Base-by-base conservation (phyloP, 1,140 invertebrate species). In the Megalonaias nervosa region DNA sequence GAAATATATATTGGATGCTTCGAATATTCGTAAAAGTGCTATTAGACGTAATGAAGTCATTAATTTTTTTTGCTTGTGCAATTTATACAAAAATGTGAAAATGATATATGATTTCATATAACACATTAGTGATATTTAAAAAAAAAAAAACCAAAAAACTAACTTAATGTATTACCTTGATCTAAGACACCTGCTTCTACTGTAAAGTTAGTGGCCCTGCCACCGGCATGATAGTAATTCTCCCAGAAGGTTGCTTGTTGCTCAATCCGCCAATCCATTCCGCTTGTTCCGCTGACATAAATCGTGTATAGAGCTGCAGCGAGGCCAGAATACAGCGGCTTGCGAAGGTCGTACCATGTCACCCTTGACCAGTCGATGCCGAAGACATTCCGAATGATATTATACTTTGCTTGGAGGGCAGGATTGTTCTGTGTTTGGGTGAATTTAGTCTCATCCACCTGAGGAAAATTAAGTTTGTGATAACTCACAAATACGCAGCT, bases 281-380 rank as follows among this genome's bases (percentile, higher is more conserved):
- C 67, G 16, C 71, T 56, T 56, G 75, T 38, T 15, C 70, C 60
- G 6, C 15, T 56, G 5, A 13, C 60, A 26, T 75, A 23, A 21
- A 75, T 77, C 2, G 80, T 78, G 57, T 81, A 87, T 1, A 89
- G 83, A 16, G 85, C 72, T 14, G 87, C 86, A 15, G 86, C 87
- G 9, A 89, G 81, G 0, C 83, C 88, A 15, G 87, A 88, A 70
- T 86, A 85, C 16, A 89, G 72, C 9, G 88, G 88, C 71, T 84
- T 87, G 14, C 75, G 38, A 2, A 88, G 77, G 65, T 88, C 87
- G 15, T 21, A 19, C 88, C 88, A 89, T 9, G 62, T 66, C 4
- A 86, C 83, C 0, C 23, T 38, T 12, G 55, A 23, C 88, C 87
- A 89, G 62, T 87, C 75, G 17, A 89, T 87, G 13, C 80, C 77